Evolutionary conservation across 2,888 invertebrate genomes (phyloP), one percentile per base, ranked within the genome.

Genomic region (Cerceris rybyensis): DNA sequence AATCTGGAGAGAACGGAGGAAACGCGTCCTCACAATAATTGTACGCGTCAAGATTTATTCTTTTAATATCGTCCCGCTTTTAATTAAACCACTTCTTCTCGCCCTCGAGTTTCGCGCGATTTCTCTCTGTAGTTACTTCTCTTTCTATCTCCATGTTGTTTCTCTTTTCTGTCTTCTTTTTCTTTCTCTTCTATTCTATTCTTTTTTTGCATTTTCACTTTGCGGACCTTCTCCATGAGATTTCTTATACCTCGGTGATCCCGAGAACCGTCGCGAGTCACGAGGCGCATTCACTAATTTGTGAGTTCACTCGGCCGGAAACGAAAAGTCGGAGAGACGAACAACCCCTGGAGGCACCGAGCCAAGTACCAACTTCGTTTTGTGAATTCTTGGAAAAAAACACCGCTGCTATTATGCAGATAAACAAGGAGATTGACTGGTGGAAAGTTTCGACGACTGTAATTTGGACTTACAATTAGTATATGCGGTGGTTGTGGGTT

Each of bases 11-110:
- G 17, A 46, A 17, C 28, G 55, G 55, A 63, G 52, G 50, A 70
- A 54, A 65, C 49, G 65, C 52, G 58, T 42, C 67, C 61, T 75
- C 55, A 70, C 70, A 64, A 75, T 80, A 70, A 72, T 70, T 70
- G 69, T 63, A 69, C 77, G 77, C 79, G 78, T 76, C 71, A 71
- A 74, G 73, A 85, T 78, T 80, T 80, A 77, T 80, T 77, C 70
- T 73, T 73, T 70, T 75, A 72, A 65, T 72, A 76, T 66, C 70
- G 75, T 55, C 61, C 69, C 58, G 68, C 39, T 75, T 72, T 80
- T 82, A 80, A 80, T 79, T 82, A 70, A 82, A 80, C 70, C 64
- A 70, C 55, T 75, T 42, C 55, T 17, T 28, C 58, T 49, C 43
- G 61, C 39, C 50, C 68, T 52, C 68, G 46, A 65, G 49, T 28